Base-by-base conservation (phyloP, 2,797 vertebrate species). In the Avahi laniger region DNA sequence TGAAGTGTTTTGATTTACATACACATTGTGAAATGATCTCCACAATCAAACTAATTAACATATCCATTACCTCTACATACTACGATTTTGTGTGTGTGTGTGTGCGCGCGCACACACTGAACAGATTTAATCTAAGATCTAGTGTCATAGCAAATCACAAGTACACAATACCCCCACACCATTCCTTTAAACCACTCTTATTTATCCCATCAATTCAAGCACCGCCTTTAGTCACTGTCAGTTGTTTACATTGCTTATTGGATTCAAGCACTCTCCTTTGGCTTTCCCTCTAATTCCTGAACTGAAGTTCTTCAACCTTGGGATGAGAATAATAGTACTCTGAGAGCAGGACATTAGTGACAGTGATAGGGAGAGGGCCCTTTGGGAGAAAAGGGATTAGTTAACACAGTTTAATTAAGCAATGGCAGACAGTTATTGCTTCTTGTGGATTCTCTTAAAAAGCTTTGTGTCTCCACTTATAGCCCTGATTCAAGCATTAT, bases 91-190 rank as follows among this genome's bases (percentile, higher is more conserved):
- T 61, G 54, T 81, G 30, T 81, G 20, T 43, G 30, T 59, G 3
- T 67, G 35, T 48, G 52, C 2, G 0, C 52, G 7, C 1, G 22
- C 8, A 9, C 3, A 1, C 22, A 0, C n/a, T n/a, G 41, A 35
- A 87, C 17, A 48, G 26, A 17, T 54, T 20, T 70, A 52, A 22
- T 73, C 67, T 46, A 63, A 50, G 13, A 28, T 41, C 43, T 50
- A 30, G n/a, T 5, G 3, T 48, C 67, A 61, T 82, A 89, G 7
- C 41, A 61, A 81, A 73, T 91, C 35, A 9, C 7, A 48, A 41
- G 7, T 61, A 11, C 59, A 7, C 12, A 50, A 2, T 54, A 82
- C n/a, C 22, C 54, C 24, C 20, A 79, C 7, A 41, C 26, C 7
- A 61, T 81, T 82, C 38, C 30, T 82, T 50, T 20, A 33, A 67